Percentiles rank a stretch among this genome's conserved stretches.
phyloP scores from a whole-genome alignment of 2,113 vertebrate genomes.

The Labeo rohita region DNA sequence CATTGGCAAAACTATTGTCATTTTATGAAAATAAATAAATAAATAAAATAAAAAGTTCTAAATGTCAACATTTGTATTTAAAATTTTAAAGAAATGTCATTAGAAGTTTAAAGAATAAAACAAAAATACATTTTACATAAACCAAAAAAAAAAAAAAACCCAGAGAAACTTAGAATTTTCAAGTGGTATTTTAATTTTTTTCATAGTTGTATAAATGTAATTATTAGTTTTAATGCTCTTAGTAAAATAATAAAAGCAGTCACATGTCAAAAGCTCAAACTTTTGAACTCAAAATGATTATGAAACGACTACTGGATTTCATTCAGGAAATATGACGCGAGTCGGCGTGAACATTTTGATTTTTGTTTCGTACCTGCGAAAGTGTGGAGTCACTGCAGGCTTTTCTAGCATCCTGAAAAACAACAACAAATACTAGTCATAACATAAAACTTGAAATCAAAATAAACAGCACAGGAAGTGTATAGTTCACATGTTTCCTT shows the following conservation, averaged over 20 bases:
- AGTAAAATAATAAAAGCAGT: too few relatives aligned
- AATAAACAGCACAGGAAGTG: neutral
- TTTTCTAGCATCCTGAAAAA: constrained; percentile 92
- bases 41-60: neutral
- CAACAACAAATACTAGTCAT: neutral
- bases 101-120: too few relatives aligned
- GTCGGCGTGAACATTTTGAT: neutral
- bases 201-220: too few relatives aligned
- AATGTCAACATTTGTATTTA: too few relatives aligned
- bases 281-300: neutral
- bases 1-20: neutral
- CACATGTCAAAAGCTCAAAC: too few relatives aligned
- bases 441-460: neutral
- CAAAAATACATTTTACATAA: too few relatives aligned
- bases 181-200: too few relatives aligned
- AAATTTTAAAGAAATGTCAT: too few relatives aligned
- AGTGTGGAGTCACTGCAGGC: constrained; percentile 95
- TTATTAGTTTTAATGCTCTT: too few relatives aligned
- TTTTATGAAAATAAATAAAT: neutral
- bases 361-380: constrained; percentile 82
- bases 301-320: neutral
- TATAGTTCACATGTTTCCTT: neutral
- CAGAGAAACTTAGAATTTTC: too few relatives aligned
- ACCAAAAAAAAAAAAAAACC: too few relatives aligned
- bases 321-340: neutral